Evolutionary conservation across 1,140 invertebrate genomes (phyloP).

Genomic region (Diorhabda carinulata): DNA sequence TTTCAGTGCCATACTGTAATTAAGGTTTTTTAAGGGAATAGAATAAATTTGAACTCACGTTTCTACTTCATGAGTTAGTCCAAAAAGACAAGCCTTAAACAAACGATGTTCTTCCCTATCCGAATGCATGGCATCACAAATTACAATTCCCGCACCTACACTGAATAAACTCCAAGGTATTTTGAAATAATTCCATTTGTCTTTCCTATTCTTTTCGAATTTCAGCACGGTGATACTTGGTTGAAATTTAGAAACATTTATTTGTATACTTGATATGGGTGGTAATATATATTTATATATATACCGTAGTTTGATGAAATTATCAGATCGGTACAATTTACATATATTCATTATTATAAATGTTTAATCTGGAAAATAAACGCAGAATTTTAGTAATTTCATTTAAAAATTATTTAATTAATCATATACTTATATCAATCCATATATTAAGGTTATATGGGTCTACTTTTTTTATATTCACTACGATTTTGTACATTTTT

Average conservation of each 20-base stretch:
- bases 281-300: not conserved
- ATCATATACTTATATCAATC: too few species aligned
- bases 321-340: not conserved
- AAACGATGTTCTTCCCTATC: constrained; percentile 50
- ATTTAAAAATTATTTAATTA: not conserved
- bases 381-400: not conserved
- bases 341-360: not conserved
- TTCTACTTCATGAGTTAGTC: constrained; percentile 58
- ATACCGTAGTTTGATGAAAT: not conserved
- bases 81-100: constrained; percentile 61
- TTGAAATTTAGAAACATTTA: not conserved
- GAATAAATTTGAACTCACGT: constrained; percentile 48
- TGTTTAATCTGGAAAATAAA: not conserved
- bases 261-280: not conserved
- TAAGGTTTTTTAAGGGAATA: constrained; percentile 17
- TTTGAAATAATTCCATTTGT: not conserved
- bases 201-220: constrained; percentile 6
- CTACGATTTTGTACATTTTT: too few species aligned
- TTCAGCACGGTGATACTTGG: not conserved
- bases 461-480: too few species aligned
- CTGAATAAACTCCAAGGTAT: constrained; percentile 1
- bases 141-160: constrained; percentile 6
- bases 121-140: not conserved
- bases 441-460: too few species aligned
- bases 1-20: constrained; percentile 12